These are phyloP conservation scores for Elysia crispata DNA, from an alignment of 2,888 invertebrate genomes.

Conservation along the genomic window DNA sequence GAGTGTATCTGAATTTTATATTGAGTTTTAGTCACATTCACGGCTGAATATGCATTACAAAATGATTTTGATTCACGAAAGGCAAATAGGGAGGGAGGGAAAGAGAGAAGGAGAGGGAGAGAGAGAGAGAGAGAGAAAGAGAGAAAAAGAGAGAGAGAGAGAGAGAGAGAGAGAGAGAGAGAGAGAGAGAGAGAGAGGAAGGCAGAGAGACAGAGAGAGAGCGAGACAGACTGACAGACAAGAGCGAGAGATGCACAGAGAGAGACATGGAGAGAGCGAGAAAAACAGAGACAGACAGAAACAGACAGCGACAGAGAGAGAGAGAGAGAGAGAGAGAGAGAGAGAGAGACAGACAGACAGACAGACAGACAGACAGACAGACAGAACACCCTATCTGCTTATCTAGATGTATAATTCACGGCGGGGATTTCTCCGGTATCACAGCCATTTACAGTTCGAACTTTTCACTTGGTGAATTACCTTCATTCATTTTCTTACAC, in stretches of 20 bases:
- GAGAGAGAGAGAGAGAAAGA: constrained; percentile 7
- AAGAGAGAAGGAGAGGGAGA: constrained; percentile 32
- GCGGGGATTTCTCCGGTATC: no score
- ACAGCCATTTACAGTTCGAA: no score
- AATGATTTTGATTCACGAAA: no score
- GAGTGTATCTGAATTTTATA: no score
- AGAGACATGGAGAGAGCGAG: constrained; percentile 9
- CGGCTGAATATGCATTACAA: no score
- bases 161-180: neutral
- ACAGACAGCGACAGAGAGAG: constrained; percentile 22
- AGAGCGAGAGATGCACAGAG: neutral
- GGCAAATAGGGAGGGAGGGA: constrained; percentile 1
- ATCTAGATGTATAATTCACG: no score
- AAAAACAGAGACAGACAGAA: constrained; percentile 23
- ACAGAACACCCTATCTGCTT: no score
- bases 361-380: constrained; percentile 10
- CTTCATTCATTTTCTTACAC: no score
- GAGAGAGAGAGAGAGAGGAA: neutral
- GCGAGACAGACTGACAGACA: constrained; percentile 5
- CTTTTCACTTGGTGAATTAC: no score
- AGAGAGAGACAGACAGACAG: constrained; percentile 39
- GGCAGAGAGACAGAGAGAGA: neutral
- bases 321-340: constrained; percentile 32
- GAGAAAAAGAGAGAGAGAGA: neutral
- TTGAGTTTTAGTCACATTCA: no score